Evolutionary conservation across 2,113 vertebrate species (phyloP).

Genomic region (Gambusia affinis): DNA sequence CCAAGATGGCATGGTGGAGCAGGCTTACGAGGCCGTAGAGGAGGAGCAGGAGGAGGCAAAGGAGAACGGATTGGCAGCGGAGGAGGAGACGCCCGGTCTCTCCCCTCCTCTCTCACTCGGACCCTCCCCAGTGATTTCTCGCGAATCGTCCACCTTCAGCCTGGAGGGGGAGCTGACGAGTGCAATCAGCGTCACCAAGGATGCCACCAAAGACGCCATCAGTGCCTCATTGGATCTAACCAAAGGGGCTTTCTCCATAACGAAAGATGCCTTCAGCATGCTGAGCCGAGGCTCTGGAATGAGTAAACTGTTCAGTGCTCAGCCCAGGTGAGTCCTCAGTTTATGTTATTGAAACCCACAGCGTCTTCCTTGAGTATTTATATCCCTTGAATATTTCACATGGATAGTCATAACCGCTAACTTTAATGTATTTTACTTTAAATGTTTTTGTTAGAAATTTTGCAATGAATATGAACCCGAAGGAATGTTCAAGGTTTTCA

Average conservation of each 20-base stretch:
- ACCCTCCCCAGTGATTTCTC: constrained; percentile 56
- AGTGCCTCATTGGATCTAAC: constrained; percentile 92
- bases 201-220: constrained; percentile 91
- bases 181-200: constrained; percentile 90
- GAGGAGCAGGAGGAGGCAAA: constrained; percentile 74
- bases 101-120: constrained; percentile 65
- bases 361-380: not conserved
- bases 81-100: constrained; percentile 23
- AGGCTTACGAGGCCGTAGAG: constrained; percentile 87
- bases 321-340: constrained; percentile 80
- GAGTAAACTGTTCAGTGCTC: constrained; percentile 88
- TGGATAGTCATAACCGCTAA: not conserved
- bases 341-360: constrained; percentile 9
- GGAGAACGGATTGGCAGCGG: constrained; percentile 37
- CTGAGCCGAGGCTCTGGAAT: constrained; percentile 90
- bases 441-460: not conserved
- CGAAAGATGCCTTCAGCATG: constrained; percentile 91
- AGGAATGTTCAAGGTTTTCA: not conserved
- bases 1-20: constrained; percentile 80
- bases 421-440: not conserved
- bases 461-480: not conserved
- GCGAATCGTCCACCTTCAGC: constrained; percentile 80
- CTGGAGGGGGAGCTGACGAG: constrained; percentile 90
- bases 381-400: not conserved
- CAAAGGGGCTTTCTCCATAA: constrained; percentile 93